Conservation (phyloP, 2,888 invertebrate genomes). For the Boloria selene region DNA sequence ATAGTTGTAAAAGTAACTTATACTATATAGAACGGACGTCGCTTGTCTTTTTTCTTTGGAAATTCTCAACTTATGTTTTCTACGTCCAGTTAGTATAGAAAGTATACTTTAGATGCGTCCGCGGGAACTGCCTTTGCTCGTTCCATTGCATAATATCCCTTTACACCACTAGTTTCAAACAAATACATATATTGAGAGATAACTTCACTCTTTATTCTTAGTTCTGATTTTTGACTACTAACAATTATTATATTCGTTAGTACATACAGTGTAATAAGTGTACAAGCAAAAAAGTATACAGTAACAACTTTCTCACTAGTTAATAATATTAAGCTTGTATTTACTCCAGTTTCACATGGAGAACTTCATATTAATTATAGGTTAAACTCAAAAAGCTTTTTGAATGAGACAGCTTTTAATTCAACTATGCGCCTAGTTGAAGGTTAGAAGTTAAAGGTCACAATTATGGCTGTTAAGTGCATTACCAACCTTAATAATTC, state of each 20-base stretch:
- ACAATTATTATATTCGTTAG: background rate
- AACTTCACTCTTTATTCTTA: conserved; percentile 21
- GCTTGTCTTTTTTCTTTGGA: conserved; percentile 40
- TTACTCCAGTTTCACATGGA: no score
- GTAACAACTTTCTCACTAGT: no score
- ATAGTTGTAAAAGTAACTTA: background rate
- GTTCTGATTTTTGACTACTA: background rate
- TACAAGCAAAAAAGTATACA: no score
- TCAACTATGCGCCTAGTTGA: no score
- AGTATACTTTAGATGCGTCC: conserved; percentile 49
- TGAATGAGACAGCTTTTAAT: no score
- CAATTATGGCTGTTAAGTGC: no score
- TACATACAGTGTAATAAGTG: background rate
- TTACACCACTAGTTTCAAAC: conserved; percentile 14
- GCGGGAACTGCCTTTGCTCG: conserved; percentile 51
- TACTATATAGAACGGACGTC: conserved; percentile 37
- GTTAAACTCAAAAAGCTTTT: no score
- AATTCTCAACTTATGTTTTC: conserved; percentile 39
- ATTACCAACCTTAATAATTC: no score
- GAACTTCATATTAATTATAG: no score
- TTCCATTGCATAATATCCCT: conserved; percentile 52
- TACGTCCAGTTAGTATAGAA: conserved; percentile 45
- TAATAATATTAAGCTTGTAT: no score
- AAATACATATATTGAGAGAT: conserved; percentile 21
- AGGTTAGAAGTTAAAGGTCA: no score